A percentile compares a stretch with the other conserved stretches of the same genome.
These are phyloP conservation scores for Acrobasis suavella DNA, from an alignment of 2,888 invertebrate species.

Conservation along the genomic window DNA sequence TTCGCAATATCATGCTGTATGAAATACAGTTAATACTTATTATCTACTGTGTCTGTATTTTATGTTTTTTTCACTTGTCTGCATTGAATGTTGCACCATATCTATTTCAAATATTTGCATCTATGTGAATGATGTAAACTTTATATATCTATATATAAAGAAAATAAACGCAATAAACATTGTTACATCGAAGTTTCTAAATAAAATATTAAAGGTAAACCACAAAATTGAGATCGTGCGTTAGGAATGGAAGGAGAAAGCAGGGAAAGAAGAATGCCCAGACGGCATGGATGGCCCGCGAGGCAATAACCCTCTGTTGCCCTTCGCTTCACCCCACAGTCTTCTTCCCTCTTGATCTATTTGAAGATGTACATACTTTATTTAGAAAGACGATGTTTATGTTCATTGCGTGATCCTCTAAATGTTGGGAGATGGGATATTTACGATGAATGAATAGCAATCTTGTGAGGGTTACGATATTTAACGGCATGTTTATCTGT, in stretches of 20 bases:
- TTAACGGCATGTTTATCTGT: slow-evolving; percentile 81
- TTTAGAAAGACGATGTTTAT: neutral
- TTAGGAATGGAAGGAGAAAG: too few species aligned
- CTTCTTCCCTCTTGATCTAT: too few species aligned
- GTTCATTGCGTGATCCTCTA: slow-evolving; percentile 5
- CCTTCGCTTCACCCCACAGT: too few species aligned
- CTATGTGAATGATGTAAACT: slow-evolving; percentile 23
- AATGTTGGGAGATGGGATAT: neutral
- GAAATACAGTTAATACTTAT: neutral
- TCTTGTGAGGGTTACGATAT: slow-evolving; percentile 44
- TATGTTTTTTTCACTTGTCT: slow-evolving; percentile 17
- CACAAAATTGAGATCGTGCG: neutral
- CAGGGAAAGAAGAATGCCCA: too few species aligned
- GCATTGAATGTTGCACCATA: slow-evolving; percentile 28
- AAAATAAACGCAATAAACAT: slow-evolving; percentile 7
- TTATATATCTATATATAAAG: slow-evolving; percentile 5
- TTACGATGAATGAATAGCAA: slow-evolving; percentile 26
- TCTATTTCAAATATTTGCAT: slow-evolving; percentile 22
- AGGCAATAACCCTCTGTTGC: too few species aligned
- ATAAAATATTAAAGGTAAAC: neutral
- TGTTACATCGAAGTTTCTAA: neutral
- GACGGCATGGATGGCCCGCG: too few species aligned
- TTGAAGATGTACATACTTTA: neutral
- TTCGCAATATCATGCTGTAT: neutral
- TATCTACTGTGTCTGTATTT: neutral